Evolutionary conservation across 2,797 vertebrate species (phyloP).

Genomic region (Manis crassicaudata): DNA sequence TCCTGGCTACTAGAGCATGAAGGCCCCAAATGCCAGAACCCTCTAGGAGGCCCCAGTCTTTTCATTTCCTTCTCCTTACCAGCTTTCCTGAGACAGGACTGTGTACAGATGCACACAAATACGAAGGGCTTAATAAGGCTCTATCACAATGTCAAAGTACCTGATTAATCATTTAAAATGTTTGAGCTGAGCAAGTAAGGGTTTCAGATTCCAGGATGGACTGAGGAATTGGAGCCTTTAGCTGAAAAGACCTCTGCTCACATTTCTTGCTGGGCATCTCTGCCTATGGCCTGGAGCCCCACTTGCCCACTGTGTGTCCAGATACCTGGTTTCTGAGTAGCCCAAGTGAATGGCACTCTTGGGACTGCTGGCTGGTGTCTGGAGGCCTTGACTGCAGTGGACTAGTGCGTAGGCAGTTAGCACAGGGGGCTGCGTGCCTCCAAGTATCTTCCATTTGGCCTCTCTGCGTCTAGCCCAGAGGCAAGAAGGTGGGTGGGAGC

Average conservation of each 20-base stretch:
- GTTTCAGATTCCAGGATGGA: constrained; percentile 48
- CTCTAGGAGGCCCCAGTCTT: background rate
- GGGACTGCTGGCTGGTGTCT: background rate
- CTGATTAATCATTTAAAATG: constrained; percentile 66
- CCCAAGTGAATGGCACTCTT: background rate
- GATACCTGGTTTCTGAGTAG: background rate
- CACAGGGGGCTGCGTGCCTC: background rate
- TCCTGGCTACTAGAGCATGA: background rate
- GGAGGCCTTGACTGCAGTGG: background rate
- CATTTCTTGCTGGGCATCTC: constrained; percentile 10
- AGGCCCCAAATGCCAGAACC: background rate
- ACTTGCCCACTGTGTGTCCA: background rate
- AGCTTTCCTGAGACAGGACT: background rate
- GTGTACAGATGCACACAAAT: background rate
- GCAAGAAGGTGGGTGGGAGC: background rate
- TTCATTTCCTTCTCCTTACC: background rate
- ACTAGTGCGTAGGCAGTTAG: background rate
- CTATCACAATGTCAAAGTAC: background rate
- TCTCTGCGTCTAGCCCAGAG: constrained; percentile 5
- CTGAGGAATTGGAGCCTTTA: background rate
- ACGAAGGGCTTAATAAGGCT: background rate
- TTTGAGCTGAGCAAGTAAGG: background rate
- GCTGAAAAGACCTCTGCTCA: constrained; percentile 9
- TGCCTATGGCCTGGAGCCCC: background rate
- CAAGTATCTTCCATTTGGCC: background rate